Evolutionary conservation across 2,888 invertebrate species (phyloP), one percentile per base, ranked within the genome.

Genomic region (Mallateleia sp.): DNA sequence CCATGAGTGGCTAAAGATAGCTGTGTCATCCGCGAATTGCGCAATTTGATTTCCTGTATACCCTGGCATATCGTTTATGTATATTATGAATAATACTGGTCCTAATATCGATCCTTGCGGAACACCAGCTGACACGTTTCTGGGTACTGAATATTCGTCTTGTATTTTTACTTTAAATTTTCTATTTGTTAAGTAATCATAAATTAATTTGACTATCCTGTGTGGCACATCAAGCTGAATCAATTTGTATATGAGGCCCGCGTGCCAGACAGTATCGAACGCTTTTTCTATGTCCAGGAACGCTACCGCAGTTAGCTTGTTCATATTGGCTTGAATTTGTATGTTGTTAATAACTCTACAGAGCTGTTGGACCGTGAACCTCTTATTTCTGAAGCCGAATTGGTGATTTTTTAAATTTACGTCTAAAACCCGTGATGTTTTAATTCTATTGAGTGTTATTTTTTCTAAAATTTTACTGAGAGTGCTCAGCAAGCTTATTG

Each of bases 31-130:
- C 22, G 32, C 74, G n/a, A 60, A 60, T 11, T 28, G 20, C 1
- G 34, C 28, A 5, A 62, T 32, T 1, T 52, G 1, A 3, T 52
- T 62, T 1, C 47, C n/a, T 32, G 18, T 14, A 7, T 5, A 28
- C 3, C 32, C 50, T n/a, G 52, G 18, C 11, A 62, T 50, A 20
- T 62, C 38, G 11, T 38, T 38, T 9, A 38, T 38, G 11, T 11
- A 38, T 9, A 38, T 11, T 34, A 75, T 9, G 14, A 62, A 62
- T 20, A 75, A 52, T 20, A 32, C 18, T 6, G 50, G 62, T 28
- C 74, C 60, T 4, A 74, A 34, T 1, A 75, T 75, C 7, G 62
- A 75, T 11, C 50, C 50, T 15, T 75, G 62, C 0, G 52, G 62
- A 0, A 75, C 75, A 18, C 64, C 75, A 2, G 75, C 64, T 25